Evolutionary conservation across 1,140 invertebrate species (phyloP), one percentile per base, ranked within the genome.

Genomic region (Hypsibius dujardini): DNA sequence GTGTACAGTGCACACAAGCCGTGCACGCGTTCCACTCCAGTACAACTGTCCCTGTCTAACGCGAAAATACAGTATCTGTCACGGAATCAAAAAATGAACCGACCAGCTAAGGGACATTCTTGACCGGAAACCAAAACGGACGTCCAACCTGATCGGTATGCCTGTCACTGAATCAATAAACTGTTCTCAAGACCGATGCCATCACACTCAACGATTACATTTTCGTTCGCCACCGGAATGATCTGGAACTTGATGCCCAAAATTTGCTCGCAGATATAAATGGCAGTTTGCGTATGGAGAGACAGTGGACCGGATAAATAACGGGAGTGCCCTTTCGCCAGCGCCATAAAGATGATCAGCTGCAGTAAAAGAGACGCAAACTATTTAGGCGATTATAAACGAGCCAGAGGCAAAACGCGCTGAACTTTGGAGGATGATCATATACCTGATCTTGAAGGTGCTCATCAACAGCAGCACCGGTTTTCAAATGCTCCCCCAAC

Each of bases 201-300:
- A 1, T 71, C 40, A 59, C 70, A 67, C n/a, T 59, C 71, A 45
- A 46, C 42, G 40, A 72, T 71, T 1, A 47, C 60, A 47, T 72
- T 72, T 1, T 28, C 71, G 45, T 72, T 70, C 47, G 46, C 15
- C 42, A 56, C 14, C 60, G 69, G 47, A 14, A 56, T 42, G 15
- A 70, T 46, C 14, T 47, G 50, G n/a, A 56, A 71, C 70, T 70
- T 76, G 75, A 87, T 86, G 74, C 85, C 82, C 1, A 87, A 84
- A 74, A 95, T 80, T 42, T 83, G 79, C 77, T 90, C 84, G 0
- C 85, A 84, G 15, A 94, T 80, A 79, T 88, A 80, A 71, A 94
- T 91, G 1, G 90, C 90, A 0, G 90, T 93, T 74, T 87, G 81
- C 1, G 91, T 90, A 76, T 95, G 92, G 42, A 90, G 77, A 15